Base-by-base conservation (phyloP, 2,113 vertebrate species). In the Sprattus sprattus region DNA sequence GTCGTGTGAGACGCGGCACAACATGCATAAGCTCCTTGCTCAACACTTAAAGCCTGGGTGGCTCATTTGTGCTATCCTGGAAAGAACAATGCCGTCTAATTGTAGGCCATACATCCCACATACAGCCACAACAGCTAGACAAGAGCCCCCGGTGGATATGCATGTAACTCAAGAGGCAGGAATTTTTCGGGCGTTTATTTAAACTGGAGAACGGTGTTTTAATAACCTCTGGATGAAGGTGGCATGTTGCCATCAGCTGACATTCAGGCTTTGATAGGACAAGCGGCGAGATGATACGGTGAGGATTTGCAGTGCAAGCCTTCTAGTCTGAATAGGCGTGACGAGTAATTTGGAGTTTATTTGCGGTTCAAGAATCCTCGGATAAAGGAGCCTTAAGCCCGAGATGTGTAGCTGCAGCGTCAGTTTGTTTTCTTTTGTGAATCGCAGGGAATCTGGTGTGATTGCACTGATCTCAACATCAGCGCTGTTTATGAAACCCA, bases 391-490 rank as follows among this genome's bases (percentile, higher is more conserved):
- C 11, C 71, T 32, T 71, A 71, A 71, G 64, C 64, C n/a, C 2
- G 64, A 32, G 67, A 15, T 0, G 4, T 78, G 71, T 78, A 16
- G 71, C 4, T 11, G 32, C 10, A 32, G 71, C 25, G 15, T 10
- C 71, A 39, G 28, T 16, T 32, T 78, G 71, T 78, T 78, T 78
- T 78, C 71, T 78, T 32, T 78, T 28, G 11, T 15, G 71, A 11
- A 15, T 78, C 28, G 71, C 71, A 78, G 71, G 28, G 32, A 32
- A 78, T 78, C 25, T 32, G 3, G 28, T 10, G 47, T 78, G 85
- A 80, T 60, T 84, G 78, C 82, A 83, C 85, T 88, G 87, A 91
- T 92, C 82, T 85, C 87, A 81, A 90, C 85, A 75, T 80, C 32
- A 11, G 49, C 15, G 11, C 83, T 84, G 84, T 85, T 85, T 84